phyloP scores from a whole-genome alignment of 2,888 invertebrate genomes.

The Argyresthia albistria region DNA sequence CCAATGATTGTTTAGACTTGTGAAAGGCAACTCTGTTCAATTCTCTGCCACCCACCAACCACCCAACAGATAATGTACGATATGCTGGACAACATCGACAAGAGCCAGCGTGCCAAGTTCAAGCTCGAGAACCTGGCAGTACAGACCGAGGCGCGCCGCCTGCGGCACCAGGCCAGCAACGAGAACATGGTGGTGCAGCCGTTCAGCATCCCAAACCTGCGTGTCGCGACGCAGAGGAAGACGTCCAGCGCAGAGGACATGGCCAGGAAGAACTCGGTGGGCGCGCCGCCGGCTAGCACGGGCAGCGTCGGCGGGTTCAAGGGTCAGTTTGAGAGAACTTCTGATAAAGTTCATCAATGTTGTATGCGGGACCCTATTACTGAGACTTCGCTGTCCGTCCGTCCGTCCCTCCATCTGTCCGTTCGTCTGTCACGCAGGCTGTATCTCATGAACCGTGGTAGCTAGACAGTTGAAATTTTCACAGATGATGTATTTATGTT shows the following conservation, averaged over 20 bases:
- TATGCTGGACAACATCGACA: constrained; percentile 92
- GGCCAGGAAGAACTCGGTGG: constrained; percentile 89
- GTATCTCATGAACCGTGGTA: too few species aligned
- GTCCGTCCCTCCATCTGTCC: too few species aligned
- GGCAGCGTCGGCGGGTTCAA: constrained; percentile 32
- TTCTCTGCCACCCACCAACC: not conserved
- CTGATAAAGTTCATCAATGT: too few species aligned
- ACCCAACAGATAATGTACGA: constrained; percentile 83
- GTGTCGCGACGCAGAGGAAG: constrained; percentile 85
- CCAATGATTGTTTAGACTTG: too few species aligned
- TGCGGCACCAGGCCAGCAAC: constrained; percentile 87
- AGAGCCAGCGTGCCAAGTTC: constrained; percentile 90
- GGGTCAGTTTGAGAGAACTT: constrained; percentile 15
- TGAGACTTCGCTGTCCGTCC: too few species aligned
- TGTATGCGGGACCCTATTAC: too few species aligned
- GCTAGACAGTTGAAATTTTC: too few species aligned
- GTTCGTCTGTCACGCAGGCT: too few species aligned
- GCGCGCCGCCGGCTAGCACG: constrained; percentile 37
- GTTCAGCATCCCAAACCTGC: constrained; percentile 90
- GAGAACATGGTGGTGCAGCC: constrained; percentile 89
- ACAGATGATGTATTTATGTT: too few species aligned
- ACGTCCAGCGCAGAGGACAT: constrained; percentile 93
- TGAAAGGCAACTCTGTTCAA: too few species aligned
- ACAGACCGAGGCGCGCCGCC: constrained; percentile 81
- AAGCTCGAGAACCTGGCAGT: constrained; percentile 85